Base-by-base conservation (phyloP, 2,113 vertebrate genomes). In the Seriola rivoliana region DNA sequence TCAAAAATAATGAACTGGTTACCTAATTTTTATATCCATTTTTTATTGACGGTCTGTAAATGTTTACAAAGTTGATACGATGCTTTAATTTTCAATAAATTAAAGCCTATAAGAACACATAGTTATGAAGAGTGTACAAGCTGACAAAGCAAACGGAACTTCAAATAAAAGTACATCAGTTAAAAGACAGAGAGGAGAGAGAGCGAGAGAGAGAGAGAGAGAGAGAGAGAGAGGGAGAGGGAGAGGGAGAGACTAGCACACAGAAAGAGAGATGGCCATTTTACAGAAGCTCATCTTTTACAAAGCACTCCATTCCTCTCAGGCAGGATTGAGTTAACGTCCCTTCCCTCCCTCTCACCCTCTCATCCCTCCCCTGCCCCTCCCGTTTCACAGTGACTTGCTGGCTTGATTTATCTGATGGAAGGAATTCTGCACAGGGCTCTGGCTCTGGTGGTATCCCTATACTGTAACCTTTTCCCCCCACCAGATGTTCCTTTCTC, bases 351-450 rank as follows among this genome's bases (percentile, higher is more conserved):
- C 81, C 86, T 81, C 65, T 75, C 80, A 75, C 76, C 81, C 86
- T 81, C 65, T 75, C 80, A 75, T 80, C 80, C 66, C 73, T 80
- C 54, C 38, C 55, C 68, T 72, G 68, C 80, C 91, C 78, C 90
- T 92, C 86, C 84, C 66, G 52, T 75, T 93, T 93, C 87, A 80
- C 94, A 91, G 85, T 93, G 95, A 93, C 93, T 94, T 82, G 92
- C 91, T 73, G 91, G 86, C 89, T 91, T 96, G 95, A 96, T 96
- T 96, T 96, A 96, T 96, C 93, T 95, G 93, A 94, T 93, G 92
- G 94, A 94, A 96, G 94, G 95, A 95, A 96, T 95, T 95, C 94
- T 92, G 92, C 89, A 87, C 92, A 91, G 92, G 92, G 91, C 88
- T 76, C 87, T 88, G 89, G 86, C 82, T 92, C 84, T 88, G 88